Conservation (phyloP, 1,140 invertebrate species). For the Philaenus spumarius region DNA sequence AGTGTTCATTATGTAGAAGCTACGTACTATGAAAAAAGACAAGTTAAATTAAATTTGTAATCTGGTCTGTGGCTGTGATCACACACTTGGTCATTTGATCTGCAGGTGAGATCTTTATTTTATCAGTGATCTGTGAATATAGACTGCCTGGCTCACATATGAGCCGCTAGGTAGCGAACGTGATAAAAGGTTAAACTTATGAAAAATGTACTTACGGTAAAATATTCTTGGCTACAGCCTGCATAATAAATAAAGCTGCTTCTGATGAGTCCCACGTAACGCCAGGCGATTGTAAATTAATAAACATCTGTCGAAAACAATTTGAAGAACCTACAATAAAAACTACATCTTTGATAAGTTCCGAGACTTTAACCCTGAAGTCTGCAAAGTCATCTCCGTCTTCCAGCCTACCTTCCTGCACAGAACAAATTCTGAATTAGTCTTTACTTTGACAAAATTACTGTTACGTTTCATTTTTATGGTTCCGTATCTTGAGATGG, state of each 20-base stretch:
- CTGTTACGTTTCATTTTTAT: neutral
- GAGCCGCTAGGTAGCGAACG: too few species aligned
- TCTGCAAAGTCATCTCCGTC: slow-evolving; percentile 80
- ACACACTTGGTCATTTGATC: too few species aligned
- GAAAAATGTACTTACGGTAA: slow-evolving; percentile 68
- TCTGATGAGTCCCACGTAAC: slow-evolving; percentile 88
- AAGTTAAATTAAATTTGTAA: too few species aligned
- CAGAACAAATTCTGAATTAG: too few species aligned
- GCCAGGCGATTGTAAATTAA: slow-evolving; percentile 53
- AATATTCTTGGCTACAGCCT: slow-evolving; percentile 91
- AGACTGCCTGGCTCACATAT: too few species aligned
- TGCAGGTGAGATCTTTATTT: too few species aligned
- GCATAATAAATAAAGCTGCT: slow-evolving; percentile 94
- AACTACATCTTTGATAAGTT: slow-evolving; percentile 95
- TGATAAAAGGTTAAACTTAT: too few species aligned
- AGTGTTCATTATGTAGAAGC: too few species aligned
- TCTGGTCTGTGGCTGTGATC: too few species aligned
- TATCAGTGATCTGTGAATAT: too few species aligned
- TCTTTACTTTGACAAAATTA: too few species aligned
- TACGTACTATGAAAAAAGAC: neutral
- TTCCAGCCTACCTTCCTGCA: slow-evolving; percentile 76
- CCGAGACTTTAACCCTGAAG: slow-evolving; percentile 83
- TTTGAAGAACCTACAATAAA: slow-evolving; percentile 91
- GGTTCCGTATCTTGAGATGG: too few species aligned
- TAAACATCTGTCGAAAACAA: slow-evolving; percentile 88